Evolutionary conservation across 2,797 vertebrate genomes (phyloP).

Genomic region (Coccyzus lansbergi): DNA sequence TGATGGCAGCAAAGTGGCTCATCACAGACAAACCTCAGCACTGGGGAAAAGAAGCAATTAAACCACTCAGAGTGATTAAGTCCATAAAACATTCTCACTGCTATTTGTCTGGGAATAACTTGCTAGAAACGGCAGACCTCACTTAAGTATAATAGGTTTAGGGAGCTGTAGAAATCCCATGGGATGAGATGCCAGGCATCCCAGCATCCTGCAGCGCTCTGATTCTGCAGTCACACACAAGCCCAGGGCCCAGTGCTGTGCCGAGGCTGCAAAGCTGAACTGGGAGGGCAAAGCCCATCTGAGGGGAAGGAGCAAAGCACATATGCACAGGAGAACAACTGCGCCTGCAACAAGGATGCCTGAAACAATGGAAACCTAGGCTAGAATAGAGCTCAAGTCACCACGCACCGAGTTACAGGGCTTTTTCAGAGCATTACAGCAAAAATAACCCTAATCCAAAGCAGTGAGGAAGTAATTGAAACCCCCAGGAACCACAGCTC

Average conservation of each 20-base stretch:
- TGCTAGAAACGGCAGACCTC: neutral
- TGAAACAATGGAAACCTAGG: neutral
- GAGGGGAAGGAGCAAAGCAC: neutral
- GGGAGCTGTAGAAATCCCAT: neutral
- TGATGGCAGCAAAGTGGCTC: neutral
- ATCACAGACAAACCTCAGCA: neutral
- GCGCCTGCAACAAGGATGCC: neutral
- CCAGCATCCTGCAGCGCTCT: neutral
- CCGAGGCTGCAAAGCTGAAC: neutral
- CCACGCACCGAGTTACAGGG: rapidly evolving
- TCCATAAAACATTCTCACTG: neutral
- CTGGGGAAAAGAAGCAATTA: conserved; percentile 6
- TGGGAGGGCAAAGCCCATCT: neutral
- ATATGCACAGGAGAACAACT: neutral
- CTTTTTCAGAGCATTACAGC: neutral
- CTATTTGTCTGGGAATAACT: conserved; percentile 14
- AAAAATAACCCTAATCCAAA: neutral
- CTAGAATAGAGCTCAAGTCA: neutral
- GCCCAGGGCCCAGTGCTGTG: neutral
- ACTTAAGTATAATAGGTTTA: neutral
- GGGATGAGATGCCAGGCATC: neutral
- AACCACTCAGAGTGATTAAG: neutral
- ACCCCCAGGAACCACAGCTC: neutral
- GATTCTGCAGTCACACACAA: neutral
- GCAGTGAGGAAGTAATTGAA: neutral